Evolutionary conservation across 2,113 vertebrate genomes (phyloP), one percentile per base, ranked within the genome.

Genomic region (Prunella fulvescens): DNA sequence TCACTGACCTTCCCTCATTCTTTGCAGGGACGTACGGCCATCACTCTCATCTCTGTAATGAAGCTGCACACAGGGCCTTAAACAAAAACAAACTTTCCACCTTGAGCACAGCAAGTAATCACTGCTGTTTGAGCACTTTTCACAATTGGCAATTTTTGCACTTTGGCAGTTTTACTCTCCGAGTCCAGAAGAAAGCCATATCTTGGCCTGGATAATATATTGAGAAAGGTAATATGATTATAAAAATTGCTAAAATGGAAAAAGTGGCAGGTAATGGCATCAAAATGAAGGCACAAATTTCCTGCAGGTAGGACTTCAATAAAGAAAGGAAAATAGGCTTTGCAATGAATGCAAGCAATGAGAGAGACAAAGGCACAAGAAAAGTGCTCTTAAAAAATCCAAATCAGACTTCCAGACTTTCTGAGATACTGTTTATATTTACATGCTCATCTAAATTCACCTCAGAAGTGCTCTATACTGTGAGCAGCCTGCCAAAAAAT

Each of bases 401-500:
- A 57, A 97, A 94, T n/a, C 19, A 29, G 40, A 60, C 72, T 92
- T 92, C 47, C 74, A 90, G n/a, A 83, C 91, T 93, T 91, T 94
- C 42, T 57, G 77, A 94, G 71, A 83, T 58, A 85, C 33, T 94
- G 54, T 74, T 96, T 74, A 70, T 78, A 92, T 91, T 94, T 80
- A 64, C 67, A 91, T 47, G 78, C n/a, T 79, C 86, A 70, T 96
- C 80, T 96, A 96, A 96, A 95, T 88, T 84, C 79, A 96, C 86
- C 83, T 89, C 90, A 12, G 16, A 95, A 96, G 40, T 37, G 48
- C 87, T 94, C 73, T 51, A 10, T 90, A 88, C 47, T 61, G n/a
- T 69, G 95, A 88, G 70, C 84, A 96, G 86, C 57, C 82, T 97
- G 94, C 84, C 92, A 97, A 97, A 89, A 95, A 96, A 81, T 95